A percentile compares a stretch with the other conserved stretches of the same genome.
These are phyloP conservation scores for Syngnathoides biaculeatus DNA, from an alignment of 2,113 vertebrate genomes.

Conservation along the genomic window DNA sequence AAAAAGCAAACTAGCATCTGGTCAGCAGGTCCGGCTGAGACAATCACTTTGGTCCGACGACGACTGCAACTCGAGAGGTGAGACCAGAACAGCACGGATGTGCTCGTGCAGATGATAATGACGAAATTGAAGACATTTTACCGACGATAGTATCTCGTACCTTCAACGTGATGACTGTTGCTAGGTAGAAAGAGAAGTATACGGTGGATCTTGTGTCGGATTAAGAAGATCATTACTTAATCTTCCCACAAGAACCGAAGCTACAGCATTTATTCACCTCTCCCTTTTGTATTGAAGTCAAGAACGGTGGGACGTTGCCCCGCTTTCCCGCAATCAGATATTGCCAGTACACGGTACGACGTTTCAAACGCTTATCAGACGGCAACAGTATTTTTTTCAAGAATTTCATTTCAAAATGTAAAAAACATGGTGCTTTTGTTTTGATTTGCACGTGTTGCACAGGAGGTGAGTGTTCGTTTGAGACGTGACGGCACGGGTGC, in stretches of 20 bases:
- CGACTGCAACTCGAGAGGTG: slow-evolving; percentile 3
- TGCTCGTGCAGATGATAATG: background rate
- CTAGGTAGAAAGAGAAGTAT: background rate
- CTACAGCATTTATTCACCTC: background rate
- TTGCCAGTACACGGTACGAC: too few relatives aligned
- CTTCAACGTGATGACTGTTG: background rate
- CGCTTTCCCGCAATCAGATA: too few relatives aligned
- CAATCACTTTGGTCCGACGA: slow-evolving; percentile 27
- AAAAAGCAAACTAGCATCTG: slow-evolving; percentile 32
- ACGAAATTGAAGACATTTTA: background rate
- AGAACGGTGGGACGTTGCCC: too few relatives aligned
- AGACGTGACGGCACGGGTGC: too few relatives aligned
- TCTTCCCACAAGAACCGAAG: background rate
- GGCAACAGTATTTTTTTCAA: too few relatives aligned
- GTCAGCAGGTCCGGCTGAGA: slow-evolving; percentile 20
- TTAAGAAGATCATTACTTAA: background rate
- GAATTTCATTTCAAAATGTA: too few relatives aligned
- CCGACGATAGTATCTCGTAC: background rate
- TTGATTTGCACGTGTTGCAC: too few relatives aligned
- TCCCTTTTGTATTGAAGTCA: too few relatives aligned
- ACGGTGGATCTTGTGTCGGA: background rate
- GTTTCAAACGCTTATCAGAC: too few relatives aligned
- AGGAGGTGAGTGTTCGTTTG: too few relatives aligned
- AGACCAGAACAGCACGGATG: background rate
- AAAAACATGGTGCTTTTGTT: too few relatives aligned